phyloP scores from a whole-genome alignment of 2,797 vertebrate species.

The Remorina albescens region DNA sequence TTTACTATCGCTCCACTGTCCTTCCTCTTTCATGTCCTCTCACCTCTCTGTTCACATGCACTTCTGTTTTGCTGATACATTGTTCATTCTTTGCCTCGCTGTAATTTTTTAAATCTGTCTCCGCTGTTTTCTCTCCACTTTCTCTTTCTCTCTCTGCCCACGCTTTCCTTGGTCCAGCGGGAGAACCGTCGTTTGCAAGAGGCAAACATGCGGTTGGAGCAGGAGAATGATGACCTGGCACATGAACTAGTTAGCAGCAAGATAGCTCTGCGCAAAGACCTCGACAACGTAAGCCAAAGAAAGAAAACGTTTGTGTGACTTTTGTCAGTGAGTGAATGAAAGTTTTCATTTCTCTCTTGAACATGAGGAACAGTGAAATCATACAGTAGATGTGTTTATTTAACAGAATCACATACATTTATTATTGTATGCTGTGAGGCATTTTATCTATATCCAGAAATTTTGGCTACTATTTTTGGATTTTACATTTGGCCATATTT shows the following conservation, averaged over 20 bases:
- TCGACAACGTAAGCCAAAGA: constrained; percentile 92
- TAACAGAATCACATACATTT: background rate
- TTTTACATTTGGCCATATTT: background rate
- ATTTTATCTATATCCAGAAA: background rate
- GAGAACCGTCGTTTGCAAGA: constrained; percentile 97
- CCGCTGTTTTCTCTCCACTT: background rate
- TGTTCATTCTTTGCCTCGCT: background rate
- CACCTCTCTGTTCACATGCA: constrained; percentile 3
- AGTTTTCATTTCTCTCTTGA: too few relatives aligned
- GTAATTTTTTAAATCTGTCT: background rate
- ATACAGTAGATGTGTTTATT: constrained; percentile 1
- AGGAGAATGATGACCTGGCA: constrained; percentile 98
- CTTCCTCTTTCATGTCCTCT: constrained; percentile 56
- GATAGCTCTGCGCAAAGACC: constrained; percentile 96
- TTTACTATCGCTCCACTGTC: constrained; percentile 26
- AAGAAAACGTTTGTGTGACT: background rate
- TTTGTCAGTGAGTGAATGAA: constrained; percentile 9
- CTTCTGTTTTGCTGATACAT: constrained; percentile 6
- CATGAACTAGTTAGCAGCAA: constrained; percentile 99
- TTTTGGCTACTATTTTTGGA: background rate
- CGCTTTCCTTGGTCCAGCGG: constrained; percentile 78
- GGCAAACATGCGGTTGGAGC: constrained; percentile 98
- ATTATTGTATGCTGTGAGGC: background rate
- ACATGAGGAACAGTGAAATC: background rate
- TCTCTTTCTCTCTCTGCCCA: background rate